Conservation (phyloP, 2,113 vertebrate genomes). For the Scytalopus superciliaris region DNA sequence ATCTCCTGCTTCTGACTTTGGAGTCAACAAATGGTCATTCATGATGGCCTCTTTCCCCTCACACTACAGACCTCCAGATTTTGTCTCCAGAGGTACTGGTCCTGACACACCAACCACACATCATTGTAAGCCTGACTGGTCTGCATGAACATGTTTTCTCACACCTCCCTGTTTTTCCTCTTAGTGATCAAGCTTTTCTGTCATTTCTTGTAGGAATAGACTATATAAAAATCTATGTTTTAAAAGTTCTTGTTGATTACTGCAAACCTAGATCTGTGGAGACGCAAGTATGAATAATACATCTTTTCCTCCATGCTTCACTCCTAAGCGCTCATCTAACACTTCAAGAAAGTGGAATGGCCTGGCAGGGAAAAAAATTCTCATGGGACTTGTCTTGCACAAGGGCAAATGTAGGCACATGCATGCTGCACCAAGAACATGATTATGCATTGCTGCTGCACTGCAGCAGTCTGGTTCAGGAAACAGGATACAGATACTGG, state of each 20-base stretch:
- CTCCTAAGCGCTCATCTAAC: neutral
- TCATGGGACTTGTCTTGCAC: neutral
- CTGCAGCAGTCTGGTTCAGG: neutral
- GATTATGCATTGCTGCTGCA: neutral
- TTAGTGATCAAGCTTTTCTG: neutral
- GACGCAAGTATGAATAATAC: neutral
- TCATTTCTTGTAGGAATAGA: neutral
- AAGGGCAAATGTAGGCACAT: accelerated
- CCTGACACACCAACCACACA: neutral
- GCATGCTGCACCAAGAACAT: neutral
- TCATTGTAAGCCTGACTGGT: neutral
- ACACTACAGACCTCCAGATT: neutral
- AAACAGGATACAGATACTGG: neutral
- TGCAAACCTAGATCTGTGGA: neutral
- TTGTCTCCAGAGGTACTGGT: neutral
- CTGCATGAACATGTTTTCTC: neutral
- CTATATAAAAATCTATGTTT: neutral
- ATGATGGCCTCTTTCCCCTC: neutral
- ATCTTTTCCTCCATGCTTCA: neutral
- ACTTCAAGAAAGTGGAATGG: neutral
- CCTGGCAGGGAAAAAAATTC: neutral
- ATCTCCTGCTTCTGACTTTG: neutral
- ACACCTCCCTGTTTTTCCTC: neutral
- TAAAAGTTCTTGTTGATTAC: neutral
- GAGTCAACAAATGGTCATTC: neutral